These are phyloP conservation scores for Cephalopterus ornatus DNA, from an alignment of 2,113 vertebrate genomes.

Conservation along the genomic window DNA sequence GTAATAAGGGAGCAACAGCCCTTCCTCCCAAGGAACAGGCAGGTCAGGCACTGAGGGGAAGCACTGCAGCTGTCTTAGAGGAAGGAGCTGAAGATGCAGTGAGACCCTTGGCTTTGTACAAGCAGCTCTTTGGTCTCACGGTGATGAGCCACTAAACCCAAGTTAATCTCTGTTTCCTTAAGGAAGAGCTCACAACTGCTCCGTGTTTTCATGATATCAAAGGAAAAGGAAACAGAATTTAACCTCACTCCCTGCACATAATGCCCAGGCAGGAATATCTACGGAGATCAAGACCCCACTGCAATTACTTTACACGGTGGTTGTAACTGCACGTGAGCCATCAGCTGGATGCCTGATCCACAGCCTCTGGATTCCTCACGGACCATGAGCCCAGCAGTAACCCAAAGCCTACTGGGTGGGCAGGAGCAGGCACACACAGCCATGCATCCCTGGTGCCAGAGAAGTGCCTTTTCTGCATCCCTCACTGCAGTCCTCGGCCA, in stretches of 20 bases:
- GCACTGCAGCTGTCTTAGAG: background rate
- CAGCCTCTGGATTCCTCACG: background rate
- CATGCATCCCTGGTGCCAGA: background rate
- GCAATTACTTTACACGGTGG: background rate
- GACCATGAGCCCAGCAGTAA: background rate
- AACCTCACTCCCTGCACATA: background rate
- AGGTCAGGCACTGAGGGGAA: background rate
- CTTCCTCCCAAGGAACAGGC: background rate
- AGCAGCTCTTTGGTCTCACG: background rate
- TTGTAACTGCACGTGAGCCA: no score
- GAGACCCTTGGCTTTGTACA: background rate
- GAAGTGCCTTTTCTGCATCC: background rate
- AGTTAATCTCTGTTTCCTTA: background rate
- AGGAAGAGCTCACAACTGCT: background rate
- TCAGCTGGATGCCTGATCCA: background rate
- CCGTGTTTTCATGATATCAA: background rate
- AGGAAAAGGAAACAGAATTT: background rate
- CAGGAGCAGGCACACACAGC: background rate
- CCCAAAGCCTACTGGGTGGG: background rate
- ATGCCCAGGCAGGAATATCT: background rate
- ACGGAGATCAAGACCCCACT: accelerated
- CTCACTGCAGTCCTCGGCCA: background rate
- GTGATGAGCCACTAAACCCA: background rate
- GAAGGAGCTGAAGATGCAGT: background rate
- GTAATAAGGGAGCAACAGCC: background rate